Percentiles rank a stretch among this genome's conserved stretches.
phyloP scores from a whole-genome alignment of 1,140 invertebrate species.

The Brachionus paranguensis region DNA sequence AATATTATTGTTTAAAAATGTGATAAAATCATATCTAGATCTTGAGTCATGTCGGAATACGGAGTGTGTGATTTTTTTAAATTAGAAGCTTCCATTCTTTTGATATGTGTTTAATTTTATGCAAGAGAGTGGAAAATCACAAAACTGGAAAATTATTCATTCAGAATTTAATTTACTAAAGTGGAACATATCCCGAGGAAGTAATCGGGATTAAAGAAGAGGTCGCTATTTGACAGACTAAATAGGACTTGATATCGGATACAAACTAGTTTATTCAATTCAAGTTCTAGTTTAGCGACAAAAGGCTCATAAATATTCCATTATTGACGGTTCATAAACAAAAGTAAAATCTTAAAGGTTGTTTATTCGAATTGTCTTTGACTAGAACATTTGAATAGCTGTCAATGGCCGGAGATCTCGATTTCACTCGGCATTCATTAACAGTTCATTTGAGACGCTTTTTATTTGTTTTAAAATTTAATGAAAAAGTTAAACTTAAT shows the following conservation, averaged over 20 bases:
- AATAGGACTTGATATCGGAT: not conserved
- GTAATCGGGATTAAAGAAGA: not conserved
- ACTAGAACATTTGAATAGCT: not conserved
- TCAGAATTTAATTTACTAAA: not conserved
- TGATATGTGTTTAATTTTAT: not conserved
- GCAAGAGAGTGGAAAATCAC: not conserved
- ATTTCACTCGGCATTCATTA: not conserved
- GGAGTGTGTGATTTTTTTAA: not conserved
- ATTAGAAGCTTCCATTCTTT: not conserved
- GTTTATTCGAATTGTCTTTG: constrained; percentile 17
- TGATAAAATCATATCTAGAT: no score
- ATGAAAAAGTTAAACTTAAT: constrained; percentile 5
- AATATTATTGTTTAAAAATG: no score
- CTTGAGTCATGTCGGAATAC: not conserved
- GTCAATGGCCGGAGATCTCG: not conserved
- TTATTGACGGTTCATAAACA: constrained; percentile 20
- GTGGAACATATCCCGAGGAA: not conserved
- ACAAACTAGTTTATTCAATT: not conserved
- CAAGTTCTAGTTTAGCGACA: not conserved
- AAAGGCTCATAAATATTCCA: constrained; percentile 7
- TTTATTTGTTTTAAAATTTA: not conserved
- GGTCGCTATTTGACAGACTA: not conserved
- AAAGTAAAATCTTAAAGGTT: not conserved
- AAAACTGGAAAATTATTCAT: not conserved
- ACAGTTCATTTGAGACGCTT: constrained; percentile 7